Conservation (phyloP, 2,797 vertebrate genomes). For the Xenentodon cancila region DNA sequence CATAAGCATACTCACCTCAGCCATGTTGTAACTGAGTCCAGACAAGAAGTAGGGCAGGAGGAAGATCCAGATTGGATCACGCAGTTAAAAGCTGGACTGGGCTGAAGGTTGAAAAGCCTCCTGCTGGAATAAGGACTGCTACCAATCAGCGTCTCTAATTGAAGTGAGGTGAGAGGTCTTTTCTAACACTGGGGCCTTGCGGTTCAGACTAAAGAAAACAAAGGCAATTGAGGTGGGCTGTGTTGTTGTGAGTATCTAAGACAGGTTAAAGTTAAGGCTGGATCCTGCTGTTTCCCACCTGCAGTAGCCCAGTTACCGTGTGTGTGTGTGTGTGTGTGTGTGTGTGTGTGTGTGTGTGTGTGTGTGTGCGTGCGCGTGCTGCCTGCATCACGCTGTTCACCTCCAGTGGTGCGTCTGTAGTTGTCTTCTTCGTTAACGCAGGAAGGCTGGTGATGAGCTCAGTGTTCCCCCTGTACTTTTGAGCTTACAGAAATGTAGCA, state of each 20-base stretch:
- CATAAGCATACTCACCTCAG: slow-evolving; percentile 21
- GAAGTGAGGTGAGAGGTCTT: slow-evolving; percentile 54
- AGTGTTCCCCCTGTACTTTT: slow-evolving; percentile 41
- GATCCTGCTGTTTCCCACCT: slow-evolving; percentile 55
- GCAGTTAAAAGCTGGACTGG: slow-evolving; percentile 56
- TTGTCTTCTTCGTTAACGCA: slow-evolving; percentile 70
- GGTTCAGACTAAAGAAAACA: slow-evolving; percentile 41
- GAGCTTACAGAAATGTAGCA: slow-evolving; percentile 38
- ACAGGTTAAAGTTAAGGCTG: slow-evolving; percentile 49
- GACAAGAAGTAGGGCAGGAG: slow-evolving; percentile 51
- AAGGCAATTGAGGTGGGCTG: slow-evolving; percentile 35
- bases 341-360: slow-evolving; percentile 22
- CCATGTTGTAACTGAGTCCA: slow-evolving; percentile 32
- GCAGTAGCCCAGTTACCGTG: slow-evolving; percentile 46
- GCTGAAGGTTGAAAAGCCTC: slow-evolving; percentile 63
- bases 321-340: slow-evolving; percentile 19
- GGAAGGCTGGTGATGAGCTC: slow-evolving; percentile 73
- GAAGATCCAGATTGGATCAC: slow-evolving; percentile 52
- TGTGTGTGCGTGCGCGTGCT: slow-evolving; percentile 40
- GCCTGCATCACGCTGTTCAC: slow-evolving; percentile 69
- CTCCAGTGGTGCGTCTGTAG: slow-evolving; percentile 69
- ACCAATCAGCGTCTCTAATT: slow-evolving; percentile 69
- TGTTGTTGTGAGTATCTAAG: slow-evolving; percentile 40
- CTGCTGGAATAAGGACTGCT: slow-evolving; percentile 54
- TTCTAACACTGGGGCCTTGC: slow-evolving; percentile 37